phyloP scores from a whole-genome alignment of 2,113 vertebrate species.

The Recurvirostra avosetta region DNA sequence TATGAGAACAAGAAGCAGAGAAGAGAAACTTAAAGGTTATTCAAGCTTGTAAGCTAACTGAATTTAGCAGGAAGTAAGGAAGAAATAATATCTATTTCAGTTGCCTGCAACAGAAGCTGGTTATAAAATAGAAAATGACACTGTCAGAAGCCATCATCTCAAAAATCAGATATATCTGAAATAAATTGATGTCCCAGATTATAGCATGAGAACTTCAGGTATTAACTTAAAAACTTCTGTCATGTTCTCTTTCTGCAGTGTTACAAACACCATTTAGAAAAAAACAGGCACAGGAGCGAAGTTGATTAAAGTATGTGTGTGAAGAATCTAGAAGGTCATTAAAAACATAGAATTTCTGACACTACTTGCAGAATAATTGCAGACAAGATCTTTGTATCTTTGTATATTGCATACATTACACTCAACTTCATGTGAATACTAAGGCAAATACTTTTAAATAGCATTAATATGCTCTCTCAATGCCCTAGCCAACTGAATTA shows the following conservation, averaged over 20 bases:
- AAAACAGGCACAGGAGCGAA: background rate
- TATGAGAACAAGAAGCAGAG: background rate
- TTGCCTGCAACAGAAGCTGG: background rate
- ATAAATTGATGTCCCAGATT: background rate
- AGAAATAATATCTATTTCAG: constrained; percentile 44
- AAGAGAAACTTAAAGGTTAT: constrained; percentile 10
- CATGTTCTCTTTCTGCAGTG: background rate
- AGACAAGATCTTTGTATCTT: background rate
- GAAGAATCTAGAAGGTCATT: background rate
- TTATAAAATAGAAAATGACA: constrained; percentile 41
- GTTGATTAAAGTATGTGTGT: background rate
- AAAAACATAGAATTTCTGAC: background rate
- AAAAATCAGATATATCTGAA: constrained; percentile 15
- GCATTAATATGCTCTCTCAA: background rate
- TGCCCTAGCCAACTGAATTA: background rate
- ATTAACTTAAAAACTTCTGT: constrained; percentile 19
- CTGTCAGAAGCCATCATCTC: constrained; percentile 29
- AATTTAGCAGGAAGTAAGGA: constrained; percentile 5
- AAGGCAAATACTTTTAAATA: background rate
- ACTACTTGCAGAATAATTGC: background rate
- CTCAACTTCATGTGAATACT: background rate
- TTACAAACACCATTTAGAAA: background rate
- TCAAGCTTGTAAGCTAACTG: constrained; percentile 11
- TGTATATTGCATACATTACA: background rate
- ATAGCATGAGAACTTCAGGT: background rate